Evolutionary conservation across 1,140 invertebrate genomes (phyloP).

Genomic region (Drosophila kurseongensis): DNA sequence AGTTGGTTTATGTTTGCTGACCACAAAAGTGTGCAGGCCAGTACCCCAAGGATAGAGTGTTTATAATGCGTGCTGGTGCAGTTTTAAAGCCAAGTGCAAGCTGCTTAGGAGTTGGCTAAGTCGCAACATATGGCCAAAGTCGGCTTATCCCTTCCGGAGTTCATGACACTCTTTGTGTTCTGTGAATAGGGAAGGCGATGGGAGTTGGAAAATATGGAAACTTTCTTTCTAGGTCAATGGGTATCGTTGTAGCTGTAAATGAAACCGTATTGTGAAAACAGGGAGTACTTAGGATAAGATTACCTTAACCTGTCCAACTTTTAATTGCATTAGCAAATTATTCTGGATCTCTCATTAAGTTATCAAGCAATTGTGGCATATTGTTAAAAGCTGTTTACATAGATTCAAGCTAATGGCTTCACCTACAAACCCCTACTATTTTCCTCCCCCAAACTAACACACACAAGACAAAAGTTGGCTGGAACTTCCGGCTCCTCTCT

Average conservation of each 20-base stretch:
- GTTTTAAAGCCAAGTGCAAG: slow-evolving; percentile 49
- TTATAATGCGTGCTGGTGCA: slow-evolving; percentile 48
- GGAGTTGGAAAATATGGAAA: slow-evolving; percentile 5
- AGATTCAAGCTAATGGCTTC: neutral
- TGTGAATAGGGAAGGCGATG: neutral
- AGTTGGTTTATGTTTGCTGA: slow-evolving; percentile 61
- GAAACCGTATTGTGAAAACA: neutral
- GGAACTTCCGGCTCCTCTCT: slow-evolving; percentile 16
- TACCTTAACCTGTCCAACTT: neutral
- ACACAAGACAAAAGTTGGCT: slow-evolving; percentile 19
- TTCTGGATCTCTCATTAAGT: neutral
- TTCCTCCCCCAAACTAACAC: neutral
- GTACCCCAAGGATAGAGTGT: slow-evolving; percentile 47
- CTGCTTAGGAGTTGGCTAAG: slow-evolving; percentile 41
- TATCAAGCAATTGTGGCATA: slow-evolving; percentile 9
- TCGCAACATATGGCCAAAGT: slow-evolving; percentile 40
- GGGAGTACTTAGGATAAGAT: neutral
- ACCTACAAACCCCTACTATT: neutral
- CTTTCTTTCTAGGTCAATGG: slow-evolving; percentile 33
- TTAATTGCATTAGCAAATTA: slow-evolving; percentile 14
- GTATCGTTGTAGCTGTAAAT: neutral
- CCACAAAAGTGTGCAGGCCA: slow-evolving; percentile 59
- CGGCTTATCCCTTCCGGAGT: slow-evolving; percentile 13
- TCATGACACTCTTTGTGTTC: neutral
- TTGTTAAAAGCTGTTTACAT: neutral